Conservation (phyloP, 2,113 vertebrate species). For the Arvicanthis niloticus region DNA sequence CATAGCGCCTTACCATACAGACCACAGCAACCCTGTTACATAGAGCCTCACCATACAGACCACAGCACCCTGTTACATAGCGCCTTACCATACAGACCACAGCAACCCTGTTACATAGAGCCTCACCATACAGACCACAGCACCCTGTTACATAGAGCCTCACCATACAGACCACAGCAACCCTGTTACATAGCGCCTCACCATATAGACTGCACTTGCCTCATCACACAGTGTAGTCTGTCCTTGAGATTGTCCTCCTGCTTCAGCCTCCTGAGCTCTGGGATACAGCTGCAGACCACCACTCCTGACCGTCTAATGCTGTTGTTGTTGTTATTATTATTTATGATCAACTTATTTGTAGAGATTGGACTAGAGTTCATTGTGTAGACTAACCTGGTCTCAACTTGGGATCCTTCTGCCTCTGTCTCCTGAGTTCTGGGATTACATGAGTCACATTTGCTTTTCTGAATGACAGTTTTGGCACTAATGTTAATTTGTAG, state of each 20-base stretch:
- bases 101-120: neutral
- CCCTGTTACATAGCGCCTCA: neutral
- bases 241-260: neutral
- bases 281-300: neutral
- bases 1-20: neutral
- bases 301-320: neutral
- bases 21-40: neutral
- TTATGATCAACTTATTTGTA: neutral
- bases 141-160: neutral
- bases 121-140: neutral
- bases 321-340: neutral
- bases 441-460: neutral
- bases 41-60: neutral
- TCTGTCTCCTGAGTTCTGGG: neutral
- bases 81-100: neutral
- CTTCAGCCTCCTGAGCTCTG: neutral
- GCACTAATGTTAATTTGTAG: constrained; percentile 3
- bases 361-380: neutral
- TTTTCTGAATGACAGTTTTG: constrained; percentile 10
- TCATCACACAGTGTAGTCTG: neutral
- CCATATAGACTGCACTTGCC: neutral
- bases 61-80: neutral
- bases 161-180: neutral
- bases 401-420: neutral
- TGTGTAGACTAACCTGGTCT: neutral